phyloP scores from a whole-genome alignment of 2,888 invertebrate species.

The Macrophya alboannulata region DNA sequence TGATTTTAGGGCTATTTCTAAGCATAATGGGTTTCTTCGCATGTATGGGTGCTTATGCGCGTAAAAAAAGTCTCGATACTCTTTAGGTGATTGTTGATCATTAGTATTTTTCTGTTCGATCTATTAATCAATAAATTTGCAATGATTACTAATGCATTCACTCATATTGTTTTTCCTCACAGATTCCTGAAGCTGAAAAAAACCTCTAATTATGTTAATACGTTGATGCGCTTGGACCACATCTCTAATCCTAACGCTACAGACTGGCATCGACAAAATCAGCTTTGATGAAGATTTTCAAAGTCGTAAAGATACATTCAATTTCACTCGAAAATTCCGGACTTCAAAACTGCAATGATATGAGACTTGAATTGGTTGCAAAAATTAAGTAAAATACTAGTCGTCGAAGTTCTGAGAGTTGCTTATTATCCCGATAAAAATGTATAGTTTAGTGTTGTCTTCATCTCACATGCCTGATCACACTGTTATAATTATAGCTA shows the following conservation, averaged over 20 bases:
- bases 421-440: neutral
- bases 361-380: constrained; percentile 1
- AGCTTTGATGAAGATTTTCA: neutral
- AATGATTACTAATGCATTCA: constrained; percentile 22
- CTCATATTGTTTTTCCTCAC: constrained; percentile 48
- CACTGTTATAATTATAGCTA: neutral
- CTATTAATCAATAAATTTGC: neutral
- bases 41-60: constrained; percentile 87
- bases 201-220: neutral
- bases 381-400: neutral
- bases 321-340: neutral
- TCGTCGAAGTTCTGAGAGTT: neutral
- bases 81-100: constrained; percentile 27
- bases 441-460: neutral
- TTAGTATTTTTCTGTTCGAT: neutral
- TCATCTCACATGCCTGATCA: neutral
- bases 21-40: constrained; percentile 85
- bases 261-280: neutral
- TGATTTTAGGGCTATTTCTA: constrained; percentile 84
- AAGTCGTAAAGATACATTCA: neutral
- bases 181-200: constrained; percentile 27
- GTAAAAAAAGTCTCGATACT: constrained; percentile 81
- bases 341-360: neutral
- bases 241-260: neutral
- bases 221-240: neutral